A percentile compares a stretch with the other conserved stretches of the same genome.
Evolutionary conservation across 2,888 invertebrate species (phyloP).

Genomic region (Harpalus rubripes): DNA sequence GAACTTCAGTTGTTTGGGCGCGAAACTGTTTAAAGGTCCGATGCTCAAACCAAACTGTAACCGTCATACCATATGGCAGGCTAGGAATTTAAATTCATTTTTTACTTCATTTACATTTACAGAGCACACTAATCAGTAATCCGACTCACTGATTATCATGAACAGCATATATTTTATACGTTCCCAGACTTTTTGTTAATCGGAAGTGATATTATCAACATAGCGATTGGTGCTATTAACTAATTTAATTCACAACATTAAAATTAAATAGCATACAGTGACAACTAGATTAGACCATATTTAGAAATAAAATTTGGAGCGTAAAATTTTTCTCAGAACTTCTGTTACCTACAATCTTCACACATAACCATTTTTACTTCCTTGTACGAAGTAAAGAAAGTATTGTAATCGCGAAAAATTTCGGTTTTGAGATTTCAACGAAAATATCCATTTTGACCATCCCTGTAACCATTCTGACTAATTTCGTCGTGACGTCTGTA

Average conservation of each 20-base stretch:
- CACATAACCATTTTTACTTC: too few relatives aligned
- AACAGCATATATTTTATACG: not conserved
- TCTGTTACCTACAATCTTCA: too few relatives aligned
- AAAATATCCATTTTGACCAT: too few relatives aligned
- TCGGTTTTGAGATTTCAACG: too few relatives aligned
- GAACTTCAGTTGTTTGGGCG: constrained; percentile 9
- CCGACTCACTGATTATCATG: not conserved
- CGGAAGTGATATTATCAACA: not conserved
- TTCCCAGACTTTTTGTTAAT: not conserved
- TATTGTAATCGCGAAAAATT: too few relatives aligned
- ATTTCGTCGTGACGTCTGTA: too few relatives aligned
- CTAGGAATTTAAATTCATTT: constrained; percentile 33
- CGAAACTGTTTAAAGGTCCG: constrained; percentile 12
- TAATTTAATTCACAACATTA: not conserved
- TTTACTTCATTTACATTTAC: constrained; percentile 37
- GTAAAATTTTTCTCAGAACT: too few relatives aligned
- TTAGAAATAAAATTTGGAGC: too few relatives aligned
- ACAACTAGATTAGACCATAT: too few relatives aligned
- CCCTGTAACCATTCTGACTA: too few relatives aligned
- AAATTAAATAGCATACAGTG: not conserved
- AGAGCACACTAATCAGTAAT: not conserved
- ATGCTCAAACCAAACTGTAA: not conserved
- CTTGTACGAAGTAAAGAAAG: too few relatives aligned
- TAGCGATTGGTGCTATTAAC: not conserved
- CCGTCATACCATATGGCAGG: constrained; percentile 30